These are phyloP conservation scores for fruit fly (Drosophila melanogaster) DNA, from an alignment of 1,140 invertebrate genomes.

Conservation along the genomic window Release_6_plus_ISO1_MT NC_004354.4:10442501-10443000, in stretches of 20 bases:
- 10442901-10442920: constrained; percentile 13
- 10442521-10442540: background rate
- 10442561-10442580: no score
- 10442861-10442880: no score
- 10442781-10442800: background rate
- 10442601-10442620: constrained; percentile 25
- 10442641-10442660: constrained; percentile 6
- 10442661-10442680: background rate
- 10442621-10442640: background rate
- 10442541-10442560: no score
- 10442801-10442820: no score
- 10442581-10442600: constrained; percentile 1
- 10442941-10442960: constrained; percentile 50
- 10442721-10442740: constrained; percentile 1
- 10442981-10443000: constrained; percentile 71
- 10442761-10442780: constrained; percentile 42
- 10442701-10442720: constrained; percentile 4
- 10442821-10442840: background rate
- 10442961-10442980: constrained; percentile 72
- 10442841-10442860: background rate
- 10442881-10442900: background rate
- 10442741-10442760: constrained; percentile 10
- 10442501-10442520: background rate
- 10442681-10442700: constrained; percentile 7
- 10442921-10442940: constrained; percentile 16